Base-by-base conservation (phyloP, 1,140 invertebrate genomes). In the Tribolium castaneum region DNA sequence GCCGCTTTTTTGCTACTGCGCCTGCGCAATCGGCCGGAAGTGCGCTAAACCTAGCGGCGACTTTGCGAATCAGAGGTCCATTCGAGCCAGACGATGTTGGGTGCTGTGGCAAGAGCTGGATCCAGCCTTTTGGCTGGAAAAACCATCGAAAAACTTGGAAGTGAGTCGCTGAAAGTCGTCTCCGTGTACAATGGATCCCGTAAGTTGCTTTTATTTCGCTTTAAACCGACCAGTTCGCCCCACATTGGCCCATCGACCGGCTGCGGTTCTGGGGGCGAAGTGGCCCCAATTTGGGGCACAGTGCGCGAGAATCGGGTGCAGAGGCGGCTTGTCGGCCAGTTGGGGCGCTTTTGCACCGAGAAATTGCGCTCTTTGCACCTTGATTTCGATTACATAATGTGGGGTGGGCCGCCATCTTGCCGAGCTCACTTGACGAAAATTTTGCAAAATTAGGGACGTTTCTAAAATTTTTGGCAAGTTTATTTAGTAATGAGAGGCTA, bases 101-200 rank as follows among this genome's bases (percentile, higher is more conserved):
- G 85, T 84, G 86, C 85, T 56, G 83, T 86, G 78, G 81, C 82
- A 81, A 82, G 85, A 81, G 82, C 83, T 56, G 78, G 81, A 76
- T 83, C 84, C 79, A 84, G 85, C 84, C 85, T 86, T 82, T 84
- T 87, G 83, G 85, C 85, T 86, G 81, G 80, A 79, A 86, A 85
- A 85, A 77, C 85, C 10, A 74, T 83, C 14, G 86, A 86, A 84
- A 86, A 86, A 83, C 76, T 87, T 76, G 82, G 83, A 56, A 74
- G 77, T 35, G 85, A 87, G 80, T 78, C 83, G 12, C 50, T 84
- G 14, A 86, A 87, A 83, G 82, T 82, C 34, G 80, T 82, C 51
- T 72, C 82, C 70, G 82, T 81, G 4, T 81, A 80, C 78, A 83
- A 80, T 79, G 78, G 78, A 75, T 75, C 78, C 70, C 79, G 83